phyloP scores from a whole-genome alignment of 2,888 invertebrate genomes.

The Beris morrisii region DNA sequence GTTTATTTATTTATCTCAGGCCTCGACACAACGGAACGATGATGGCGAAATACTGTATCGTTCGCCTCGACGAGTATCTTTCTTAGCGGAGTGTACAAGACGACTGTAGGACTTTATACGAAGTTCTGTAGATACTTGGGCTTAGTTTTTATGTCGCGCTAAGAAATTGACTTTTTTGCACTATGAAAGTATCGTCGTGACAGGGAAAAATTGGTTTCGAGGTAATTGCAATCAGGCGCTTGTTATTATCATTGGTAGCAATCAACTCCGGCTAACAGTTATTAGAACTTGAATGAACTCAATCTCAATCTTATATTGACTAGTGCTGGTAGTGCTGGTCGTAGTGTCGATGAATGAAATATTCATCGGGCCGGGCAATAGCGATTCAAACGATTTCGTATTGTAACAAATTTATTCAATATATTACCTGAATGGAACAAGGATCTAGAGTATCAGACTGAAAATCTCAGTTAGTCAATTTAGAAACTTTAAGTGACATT shows the following conservation, averaged over 20 bases:
- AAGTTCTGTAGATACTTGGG: not conserved
- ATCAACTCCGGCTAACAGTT: slow-evolving; percentile 15
- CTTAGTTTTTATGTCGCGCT: not conserved
- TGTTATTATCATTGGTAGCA: slow-evolving; percentile 13
- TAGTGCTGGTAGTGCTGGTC: slow-evolving; percentile 2
- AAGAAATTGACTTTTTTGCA: slow-evolving; percentile 22
- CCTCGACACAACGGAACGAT: slow-evolving; percentile 4
- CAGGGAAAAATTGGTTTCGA: slow-evolving; percentile 29
- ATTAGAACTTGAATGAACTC: slow-evolving; percentile 24
- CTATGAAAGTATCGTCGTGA: slow-evolving; percentile 25
- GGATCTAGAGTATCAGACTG: no score
- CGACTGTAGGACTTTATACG: slow-evolving; percentile 17
- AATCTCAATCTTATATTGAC: slow-evolving; percentile 13
- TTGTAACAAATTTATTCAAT: no score
- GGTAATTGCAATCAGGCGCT: slow-evolving; percentile 29
- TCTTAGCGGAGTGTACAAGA: not conserved
- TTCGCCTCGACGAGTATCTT: not conserved
- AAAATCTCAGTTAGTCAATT: no score
- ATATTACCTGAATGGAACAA: no score
- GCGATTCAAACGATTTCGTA: not conserved
- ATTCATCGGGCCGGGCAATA: slow-evolving; percentile 17
- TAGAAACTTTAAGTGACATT: no score
- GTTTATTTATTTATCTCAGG: slow-evolving; percentile 34
- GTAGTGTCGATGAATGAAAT: slow-evolving; percentile 16
- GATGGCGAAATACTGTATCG: not conserved